A percentile compares a stretch with the other conserved stretches of the same genome.
phyloP scores from a whole-genome alignment of 2,888 invertebrate genomes.

The Nycteola revayana region DNA sequence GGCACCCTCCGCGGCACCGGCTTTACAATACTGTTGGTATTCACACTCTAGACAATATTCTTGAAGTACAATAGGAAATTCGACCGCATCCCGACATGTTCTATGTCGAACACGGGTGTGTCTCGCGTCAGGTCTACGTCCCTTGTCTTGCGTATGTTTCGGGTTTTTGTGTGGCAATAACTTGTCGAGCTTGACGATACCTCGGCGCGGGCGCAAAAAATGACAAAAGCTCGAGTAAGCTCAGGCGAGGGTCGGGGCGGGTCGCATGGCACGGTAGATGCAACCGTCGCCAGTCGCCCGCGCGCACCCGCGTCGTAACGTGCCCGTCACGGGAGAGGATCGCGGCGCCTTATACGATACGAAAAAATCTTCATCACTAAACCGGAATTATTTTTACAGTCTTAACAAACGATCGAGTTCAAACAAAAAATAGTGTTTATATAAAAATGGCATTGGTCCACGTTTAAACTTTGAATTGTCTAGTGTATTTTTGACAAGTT shows the following conservation, averaged over 20 bases:
- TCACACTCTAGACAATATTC: slow-evolving; percentile 71
- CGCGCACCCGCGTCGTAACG: slow-evolving; percentile 34
- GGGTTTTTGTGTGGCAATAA: slow-evolving; percentile 72
- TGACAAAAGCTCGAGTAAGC: slow-evolving; percentile 67
- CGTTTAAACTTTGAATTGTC: slow-evolving; percentile 31
- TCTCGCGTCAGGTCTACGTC: slow-evolving; percentile 65
- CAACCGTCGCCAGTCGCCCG: slow-evolving; percentile 57
- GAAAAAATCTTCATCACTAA: background rate
- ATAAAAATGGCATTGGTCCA: slow-evolving; percentile 37
- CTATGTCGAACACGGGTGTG: slow-evolving; percentile 61
- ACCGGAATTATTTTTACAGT: background rate
- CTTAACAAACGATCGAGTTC: background rate
- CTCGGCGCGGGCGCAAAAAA: slow-evolving; percentile 80
- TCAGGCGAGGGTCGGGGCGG: slow-evolving; percentile 65
- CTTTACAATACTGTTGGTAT: slow-evolving; percentile 53
- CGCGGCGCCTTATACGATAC: slow-evolving; percentile 2
- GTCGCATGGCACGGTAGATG: slow-evolving; percentile 37
- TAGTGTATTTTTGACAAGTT: slow-evolving; percentile 38
- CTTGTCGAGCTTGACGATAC: slow-evolving; percentile 79
- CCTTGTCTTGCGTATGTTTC: slow-evolving; percentile 65
- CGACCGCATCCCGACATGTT: slow-evolving; percentile 65
- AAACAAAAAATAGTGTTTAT: slow-evolving; percentile 22
- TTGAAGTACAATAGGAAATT: slow-evolving; percentile 59
- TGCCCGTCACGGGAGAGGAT: slow-evolving; percentile 4
- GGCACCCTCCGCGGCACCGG: slow-evolving; percentile 45